Conservation (phyloP, 2,888 invertebrate genomes). For the Podotricha telesiphe region DNA sequence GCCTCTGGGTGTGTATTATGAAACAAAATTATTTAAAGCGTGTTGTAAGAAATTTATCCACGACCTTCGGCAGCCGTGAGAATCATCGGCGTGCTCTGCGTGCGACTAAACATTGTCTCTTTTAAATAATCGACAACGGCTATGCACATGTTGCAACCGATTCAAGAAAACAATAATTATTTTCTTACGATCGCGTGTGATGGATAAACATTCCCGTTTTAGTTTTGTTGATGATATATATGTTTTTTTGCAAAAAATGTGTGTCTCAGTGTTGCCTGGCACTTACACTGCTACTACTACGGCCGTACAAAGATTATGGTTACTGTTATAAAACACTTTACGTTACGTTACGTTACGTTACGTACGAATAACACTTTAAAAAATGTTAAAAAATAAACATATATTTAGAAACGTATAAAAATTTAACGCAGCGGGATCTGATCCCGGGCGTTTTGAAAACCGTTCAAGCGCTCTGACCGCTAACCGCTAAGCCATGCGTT, state of each 20-base stretch:
- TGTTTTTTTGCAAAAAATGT: background rate
- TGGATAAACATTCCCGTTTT: conserved; percentile 27
- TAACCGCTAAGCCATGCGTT: too few relatives aligned
- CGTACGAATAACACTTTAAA: too few relatives aligned
- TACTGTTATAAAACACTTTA: too few relatives aligned
- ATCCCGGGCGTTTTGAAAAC: too few relatives aligned
- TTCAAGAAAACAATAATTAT: conserved; percentile 61
- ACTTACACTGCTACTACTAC: too few relatives aligned
- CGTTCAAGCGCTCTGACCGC: too few relatives aligned
- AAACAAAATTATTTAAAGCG: conserved; percentile 80
- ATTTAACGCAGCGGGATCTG: too few relatives aligned
- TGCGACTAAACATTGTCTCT: conserved; percentile 77
- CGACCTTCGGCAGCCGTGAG: conserved; percentile 81
- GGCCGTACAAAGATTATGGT: too few relatives aligned
- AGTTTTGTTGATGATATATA: background rate
- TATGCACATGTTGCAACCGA: conserved; percentile 66
- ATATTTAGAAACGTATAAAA: too few relatives aligned
- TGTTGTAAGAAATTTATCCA: conserved; percentile 79
- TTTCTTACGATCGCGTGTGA: conserved; percentile 60
- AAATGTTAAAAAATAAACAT: too few relatives aligned
- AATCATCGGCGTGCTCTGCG: conserved; percentile 64
- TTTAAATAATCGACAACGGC: conserved; percentile 78
- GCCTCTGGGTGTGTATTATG: conserved; percentile 70
- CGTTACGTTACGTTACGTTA: too few relatives aligned
- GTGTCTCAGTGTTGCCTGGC: background rate